Evolutionary conservation across 2,113 vertebrate species (phyloP).

Genomic region (Romanogobio albipinnatus): DNA sequence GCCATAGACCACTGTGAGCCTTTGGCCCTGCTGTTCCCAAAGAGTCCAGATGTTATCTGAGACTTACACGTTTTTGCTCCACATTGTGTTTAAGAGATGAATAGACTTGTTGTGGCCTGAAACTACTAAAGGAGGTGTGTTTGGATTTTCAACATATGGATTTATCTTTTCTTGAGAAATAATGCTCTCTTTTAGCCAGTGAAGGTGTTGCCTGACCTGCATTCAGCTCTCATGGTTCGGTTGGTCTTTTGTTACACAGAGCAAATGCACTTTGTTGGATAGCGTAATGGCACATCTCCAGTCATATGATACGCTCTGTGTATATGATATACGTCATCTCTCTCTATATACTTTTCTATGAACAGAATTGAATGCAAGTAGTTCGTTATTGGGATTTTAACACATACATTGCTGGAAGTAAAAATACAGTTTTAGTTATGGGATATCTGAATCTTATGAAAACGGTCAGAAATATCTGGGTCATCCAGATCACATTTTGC

Average conservation of each 20-base stretch:
- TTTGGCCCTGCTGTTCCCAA: not conserved
- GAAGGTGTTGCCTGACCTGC: not conserved
- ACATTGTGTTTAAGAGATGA: not conserved
- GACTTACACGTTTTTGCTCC: not conserved
- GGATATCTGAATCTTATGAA: not conserved
- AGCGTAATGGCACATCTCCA: not conserved
- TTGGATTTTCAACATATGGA: not conserved
- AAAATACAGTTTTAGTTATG: not conserved
- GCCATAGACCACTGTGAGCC: not conserved
- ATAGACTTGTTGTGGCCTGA: not conserved
- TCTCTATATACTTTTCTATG: not conserved
- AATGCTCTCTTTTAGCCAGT: not conserved
- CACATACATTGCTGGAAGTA: not conserved
- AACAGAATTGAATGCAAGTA: not conserved
- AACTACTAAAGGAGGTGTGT: not conserved
- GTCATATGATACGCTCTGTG: not conserved
- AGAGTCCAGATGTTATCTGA: not conserved
- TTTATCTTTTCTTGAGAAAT: not conserved
- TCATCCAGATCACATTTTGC: not conserved
- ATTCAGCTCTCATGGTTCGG: not conserved
- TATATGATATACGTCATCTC: not conserved
- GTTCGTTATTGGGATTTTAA: not conserved
- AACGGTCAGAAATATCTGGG: no score
- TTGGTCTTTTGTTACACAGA: not conserved
- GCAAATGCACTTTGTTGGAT: not conserved